Conservation (phyloP, 2,888 invertebrate species). For the Mantis religiosa region DNA sequence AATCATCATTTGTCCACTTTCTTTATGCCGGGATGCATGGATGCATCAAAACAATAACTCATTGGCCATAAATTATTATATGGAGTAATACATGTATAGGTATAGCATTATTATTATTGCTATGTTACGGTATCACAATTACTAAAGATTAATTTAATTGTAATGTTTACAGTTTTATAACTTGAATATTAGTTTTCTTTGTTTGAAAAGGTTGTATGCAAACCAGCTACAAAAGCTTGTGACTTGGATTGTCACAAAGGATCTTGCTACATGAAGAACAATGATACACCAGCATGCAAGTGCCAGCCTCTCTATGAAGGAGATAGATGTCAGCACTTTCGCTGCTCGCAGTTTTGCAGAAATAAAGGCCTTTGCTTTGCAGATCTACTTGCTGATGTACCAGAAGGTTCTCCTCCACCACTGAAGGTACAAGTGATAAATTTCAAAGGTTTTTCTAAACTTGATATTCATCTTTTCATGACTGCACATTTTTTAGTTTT, state of each 20-base stretch:
- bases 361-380: slow-evolving; percentile 50
- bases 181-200: background rate
- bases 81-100: no score
- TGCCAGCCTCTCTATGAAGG: slow-evolving; percentile 64
- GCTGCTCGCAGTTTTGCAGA: slow-evolving; percentile 64
- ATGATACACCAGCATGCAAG: slow-evolving; percentile 55
- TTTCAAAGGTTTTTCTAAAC: no score
- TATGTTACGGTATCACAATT: no score
- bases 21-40: no score
- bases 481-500: no score
- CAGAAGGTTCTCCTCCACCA: slow-evolving; percentile 33
- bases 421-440: slow-evolving; percentile 35
- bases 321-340: slow-evolving; percentile 61
- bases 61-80: no score
- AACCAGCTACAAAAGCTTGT: slow-evolving; percentile 41
- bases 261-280: slow-evolving; percentile 50
- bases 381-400: slow-evolving; percentile 36
- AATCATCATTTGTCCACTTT: no score
- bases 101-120: no score
- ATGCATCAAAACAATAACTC: background rate
- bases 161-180: background rate
- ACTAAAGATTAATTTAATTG: no score
- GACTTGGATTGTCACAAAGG: slow-evolving; percentile 59
- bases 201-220: slow-evolving; percentile 30
- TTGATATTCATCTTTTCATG: no score